Evolutionary conservation across 2,113 vertebrate genomes (phyloP).

Genomic region (Actenoides hombroni): DNA sequence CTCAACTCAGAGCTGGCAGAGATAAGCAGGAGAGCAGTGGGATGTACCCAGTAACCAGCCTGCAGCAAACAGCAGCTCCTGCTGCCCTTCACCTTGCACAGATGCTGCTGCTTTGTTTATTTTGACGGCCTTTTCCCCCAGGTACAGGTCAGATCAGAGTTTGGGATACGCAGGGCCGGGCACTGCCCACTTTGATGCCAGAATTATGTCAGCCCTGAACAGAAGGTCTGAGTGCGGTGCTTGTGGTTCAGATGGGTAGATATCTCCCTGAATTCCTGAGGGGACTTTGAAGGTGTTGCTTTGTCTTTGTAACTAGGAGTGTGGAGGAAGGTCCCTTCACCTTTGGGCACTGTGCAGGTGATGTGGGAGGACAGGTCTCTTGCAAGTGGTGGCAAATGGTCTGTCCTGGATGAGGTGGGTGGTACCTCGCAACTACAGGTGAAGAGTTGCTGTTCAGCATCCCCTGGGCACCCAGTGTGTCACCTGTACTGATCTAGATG

Average conservation of each 20-base stretch:
- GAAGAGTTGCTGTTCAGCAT: neutral
- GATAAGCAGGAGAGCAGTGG: fast-evolving
- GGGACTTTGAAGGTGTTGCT: fast-evolving
- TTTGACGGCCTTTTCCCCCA: neutral
- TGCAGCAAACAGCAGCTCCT: neutral
- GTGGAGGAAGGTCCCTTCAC: neutral
- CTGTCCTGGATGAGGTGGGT: neutral
- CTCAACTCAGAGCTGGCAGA: neutral
- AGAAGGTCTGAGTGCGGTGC: fast-evolving
- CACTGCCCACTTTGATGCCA: neutral
- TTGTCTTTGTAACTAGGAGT: neutral
- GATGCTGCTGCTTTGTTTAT: neutral
- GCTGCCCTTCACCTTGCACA: neutral
- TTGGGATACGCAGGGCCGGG: neutral
- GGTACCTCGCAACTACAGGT: fast-evolving
- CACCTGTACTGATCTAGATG: neutral
- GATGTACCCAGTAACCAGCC: neutral
- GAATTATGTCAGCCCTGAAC: fast-evolving
- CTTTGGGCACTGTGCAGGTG: neutral
- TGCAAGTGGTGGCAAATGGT: neutral
- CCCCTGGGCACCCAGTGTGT: fast-evolving
- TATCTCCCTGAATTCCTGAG: neutral
- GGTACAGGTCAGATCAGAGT: neutral
- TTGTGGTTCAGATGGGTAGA: neutral
- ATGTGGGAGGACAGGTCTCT: neutral